These are phyloP conservation scores for Galerucella pusilla DNA, from an alignment of 2,888 invertebrate genomes.

Conservation along the genomic window DNA sequence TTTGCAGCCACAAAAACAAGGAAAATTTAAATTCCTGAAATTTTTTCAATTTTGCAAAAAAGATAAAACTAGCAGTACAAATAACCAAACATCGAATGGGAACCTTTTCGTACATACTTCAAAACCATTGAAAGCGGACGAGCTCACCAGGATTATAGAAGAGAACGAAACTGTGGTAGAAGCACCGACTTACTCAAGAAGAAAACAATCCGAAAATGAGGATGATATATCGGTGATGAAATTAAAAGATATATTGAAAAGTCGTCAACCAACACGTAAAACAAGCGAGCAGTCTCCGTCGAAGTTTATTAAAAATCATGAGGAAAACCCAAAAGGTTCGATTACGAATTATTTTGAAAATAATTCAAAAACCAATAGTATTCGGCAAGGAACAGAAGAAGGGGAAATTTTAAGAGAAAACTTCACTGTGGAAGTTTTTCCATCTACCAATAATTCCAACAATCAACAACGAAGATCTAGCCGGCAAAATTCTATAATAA, in stretches of 20 bases:
- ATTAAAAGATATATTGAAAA: not conserved
- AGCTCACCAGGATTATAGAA: not conserved
- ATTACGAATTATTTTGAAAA: too few species aligned
- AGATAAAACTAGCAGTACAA: not conserved
- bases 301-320: too few species aligned
- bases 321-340: not conserved
- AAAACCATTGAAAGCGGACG: constrained; percentile 9
- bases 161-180: not conserved
- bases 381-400: not conserved
- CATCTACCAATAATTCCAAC: not conserved
- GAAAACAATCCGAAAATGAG: not conserved
- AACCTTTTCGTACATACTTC: not conserved
- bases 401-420: not conserved
- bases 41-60: constrained; percentile 9
- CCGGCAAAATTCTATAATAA: not conserved
- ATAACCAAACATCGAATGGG: not conserved
- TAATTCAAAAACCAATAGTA: not conserved
- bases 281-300: not conserved
- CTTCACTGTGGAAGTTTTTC: not conserved
- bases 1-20: not conserved
- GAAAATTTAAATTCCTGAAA: not conserved
- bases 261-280: not conserved
- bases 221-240: not conserved
- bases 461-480: not conserved
- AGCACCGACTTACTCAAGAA: not conserved